These are phyloP conservation scores for Erythrocercus mccallii DNA, from an alignment of 2,113 vertebrate species.

Conservation along the genomic window DNA sequence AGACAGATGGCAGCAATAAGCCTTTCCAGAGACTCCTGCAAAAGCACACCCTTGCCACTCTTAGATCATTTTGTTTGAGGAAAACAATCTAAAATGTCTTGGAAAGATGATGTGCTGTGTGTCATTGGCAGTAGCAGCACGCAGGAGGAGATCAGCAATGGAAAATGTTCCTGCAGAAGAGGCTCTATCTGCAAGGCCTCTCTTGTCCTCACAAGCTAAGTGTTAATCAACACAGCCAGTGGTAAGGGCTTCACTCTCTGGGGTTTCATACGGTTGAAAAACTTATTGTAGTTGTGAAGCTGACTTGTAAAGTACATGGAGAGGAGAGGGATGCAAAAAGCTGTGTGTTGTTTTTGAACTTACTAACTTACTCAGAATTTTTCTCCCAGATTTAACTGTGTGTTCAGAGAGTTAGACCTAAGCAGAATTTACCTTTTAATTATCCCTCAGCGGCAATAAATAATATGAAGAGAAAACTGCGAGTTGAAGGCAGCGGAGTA, in stretches of 20 bases:
- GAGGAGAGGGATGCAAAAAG: not conserved
- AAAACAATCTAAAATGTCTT: not conserved
- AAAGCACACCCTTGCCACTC: not conserved
- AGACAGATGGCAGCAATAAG: constrained; percentile 38
- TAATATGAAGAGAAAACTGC: not conserved
- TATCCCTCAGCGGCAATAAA: not conserved
- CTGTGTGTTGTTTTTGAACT: not conserved
- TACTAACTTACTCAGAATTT: not conserved
- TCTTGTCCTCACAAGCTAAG: not conserved
- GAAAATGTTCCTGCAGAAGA: not conserved
- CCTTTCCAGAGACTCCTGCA: not conserved
- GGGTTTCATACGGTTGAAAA: not conserved
- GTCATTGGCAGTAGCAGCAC: not conserved
- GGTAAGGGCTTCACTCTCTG: not conserved
- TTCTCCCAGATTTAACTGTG: not conserved
- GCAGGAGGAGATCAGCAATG: not conserved
- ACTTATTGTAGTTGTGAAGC: not conserved
- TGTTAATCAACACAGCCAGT: not conserved
- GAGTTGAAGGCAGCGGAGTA: not conserved
- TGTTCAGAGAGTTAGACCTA: not conserved
- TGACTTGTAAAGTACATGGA: not conserved
- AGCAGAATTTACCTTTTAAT: not conserved
- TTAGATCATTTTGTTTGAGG: not conserved
- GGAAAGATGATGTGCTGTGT: not conserved
- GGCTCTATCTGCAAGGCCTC: not conserved